These are phyloP conservation scores for Poicephalus meyeri DNA, from an alignment of 2,113 vertebrate species.

Conservation along the genomic window DNA sequence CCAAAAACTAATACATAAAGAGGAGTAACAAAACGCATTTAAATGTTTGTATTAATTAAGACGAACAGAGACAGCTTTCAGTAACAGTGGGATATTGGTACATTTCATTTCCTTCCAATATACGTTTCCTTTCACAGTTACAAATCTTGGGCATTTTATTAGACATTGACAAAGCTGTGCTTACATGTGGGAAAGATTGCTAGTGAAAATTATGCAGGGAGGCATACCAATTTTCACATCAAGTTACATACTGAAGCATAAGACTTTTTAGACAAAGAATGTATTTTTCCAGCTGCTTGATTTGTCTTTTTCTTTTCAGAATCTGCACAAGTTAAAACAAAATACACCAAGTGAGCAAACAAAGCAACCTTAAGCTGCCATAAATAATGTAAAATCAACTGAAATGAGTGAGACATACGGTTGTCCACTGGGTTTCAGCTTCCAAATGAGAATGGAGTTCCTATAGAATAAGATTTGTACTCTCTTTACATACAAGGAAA, in stretches of 20 bases:
- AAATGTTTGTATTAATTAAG: neutral
- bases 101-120: neutral
- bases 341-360: neutral
- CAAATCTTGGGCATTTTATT: neutral
- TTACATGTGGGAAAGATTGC: neutral
- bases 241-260: neutral
- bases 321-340: neutral
- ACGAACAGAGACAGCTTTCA: neutral
- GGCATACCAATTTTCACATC: neutral
- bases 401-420: neutral
- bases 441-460: neutral
- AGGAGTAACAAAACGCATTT: neutral
- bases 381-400: neutral
- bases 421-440: neutral
- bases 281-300: neutral
- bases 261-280: neutral
- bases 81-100: neutral
- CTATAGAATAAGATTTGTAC: neutral
- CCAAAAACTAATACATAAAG: neutral
- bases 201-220: neutral
- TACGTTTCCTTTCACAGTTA: neutral
- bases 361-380: neutral
- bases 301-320: neutral
- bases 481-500: neutral
- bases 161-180: neutral